These are phyloP conservation scores for Coccyzus lansbergi DNA, from an alignment of 2,797 vertebrate species.

Conservation along the genomic window DNA sequence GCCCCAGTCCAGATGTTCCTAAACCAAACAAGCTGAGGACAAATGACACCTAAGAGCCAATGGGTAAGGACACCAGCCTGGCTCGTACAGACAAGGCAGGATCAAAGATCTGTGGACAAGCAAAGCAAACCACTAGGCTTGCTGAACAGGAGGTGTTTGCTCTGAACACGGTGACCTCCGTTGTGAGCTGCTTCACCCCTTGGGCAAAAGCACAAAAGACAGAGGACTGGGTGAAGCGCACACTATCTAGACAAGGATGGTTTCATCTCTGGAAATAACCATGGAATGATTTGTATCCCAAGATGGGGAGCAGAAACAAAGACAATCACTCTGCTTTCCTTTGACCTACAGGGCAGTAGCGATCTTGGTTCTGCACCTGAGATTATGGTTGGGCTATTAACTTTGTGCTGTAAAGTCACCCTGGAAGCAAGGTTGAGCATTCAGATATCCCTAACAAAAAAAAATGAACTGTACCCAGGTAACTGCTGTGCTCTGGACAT, in stretches of 20 bases:
- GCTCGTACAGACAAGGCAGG: background rate
- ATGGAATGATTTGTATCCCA: background rate
- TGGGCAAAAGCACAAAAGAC: background rate
- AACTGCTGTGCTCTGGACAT: background rate
- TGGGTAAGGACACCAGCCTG: background rate
- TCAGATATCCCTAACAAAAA: background rate
- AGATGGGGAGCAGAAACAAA: background rate
- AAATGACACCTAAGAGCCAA: background rate
- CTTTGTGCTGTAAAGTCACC: too few species aligned
- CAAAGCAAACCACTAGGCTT: background rate
- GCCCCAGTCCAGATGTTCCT: background rate
- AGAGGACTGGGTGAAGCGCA: background rate
- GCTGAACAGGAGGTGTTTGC: background rate
- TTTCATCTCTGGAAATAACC: background rate
- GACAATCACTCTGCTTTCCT: background rate
- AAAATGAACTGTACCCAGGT: background rate
- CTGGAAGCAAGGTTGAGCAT: background rate
- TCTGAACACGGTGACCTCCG: background rate
- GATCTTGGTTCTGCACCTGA: background rate
- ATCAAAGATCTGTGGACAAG: background rate
- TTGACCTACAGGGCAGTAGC: background rate
- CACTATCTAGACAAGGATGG: too few species aligned
- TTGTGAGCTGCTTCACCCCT: accelerated
- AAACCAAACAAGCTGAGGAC: background rate
- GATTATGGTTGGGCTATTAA: background rate